phyloP scores from a whole-genome alignment of 2,888 invertebrate genomes.

The Cheilosia impressa region DNA sequence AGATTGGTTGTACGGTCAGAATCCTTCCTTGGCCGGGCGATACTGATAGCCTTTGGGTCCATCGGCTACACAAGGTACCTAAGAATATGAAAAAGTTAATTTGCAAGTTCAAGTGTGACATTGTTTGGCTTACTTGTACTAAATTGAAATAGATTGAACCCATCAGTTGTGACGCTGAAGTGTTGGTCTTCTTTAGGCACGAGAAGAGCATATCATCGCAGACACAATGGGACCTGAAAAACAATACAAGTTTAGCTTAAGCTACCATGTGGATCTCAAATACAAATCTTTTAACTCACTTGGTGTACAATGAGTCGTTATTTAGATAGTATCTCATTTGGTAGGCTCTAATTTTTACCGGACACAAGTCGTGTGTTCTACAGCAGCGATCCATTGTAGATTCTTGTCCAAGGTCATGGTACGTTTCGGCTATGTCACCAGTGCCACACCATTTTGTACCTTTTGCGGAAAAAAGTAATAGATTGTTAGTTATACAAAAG shows the following conservation, averaged over 20 bases:
- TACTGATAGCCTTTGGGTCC: conserved; percentile 79
- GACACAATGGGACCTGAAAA: conserved; percentile 90
- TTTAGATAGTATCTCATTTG: conserved; percentile 90
- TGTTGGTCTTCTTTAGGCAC: conserved; percentile 90
- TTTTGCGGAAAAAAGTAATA: conserved; percentile 83
- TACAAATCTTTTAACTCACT: conserved; percentile 84
- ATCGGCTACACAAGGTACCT: conserved; percentile 82
- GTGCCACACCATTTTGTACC: conserved; percentile 97
- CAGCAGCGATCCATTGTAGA: conserved; percentile 92
- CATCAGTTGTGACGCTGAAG: conserved; percentile 89
- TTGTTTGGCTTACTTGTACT: conserved; percentile 86
- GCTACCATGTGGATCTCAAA: background rate
- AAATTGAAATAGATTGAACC: conserved; percentile 94
- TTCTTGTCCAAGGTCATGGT: conserved; percentile 92
- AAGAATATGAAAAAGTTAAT: conserved; percentile 13
- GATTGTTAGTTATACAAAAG: too few species aligned
- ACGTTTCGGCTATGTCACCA: conserved; percentile 93
- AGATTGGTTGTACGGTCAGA: conserved; percentile 74
- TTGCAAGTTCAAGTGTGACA: background rate
- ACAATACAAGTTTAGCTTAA: background rate
- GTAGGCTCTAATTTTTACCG: conserved; percentile 88
- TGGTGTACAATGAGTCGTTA: conserved; percentile 93
- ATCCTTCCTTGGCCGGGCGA: conserved; percentile 82
- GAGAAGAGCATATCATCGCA: conserved; percentile 93
- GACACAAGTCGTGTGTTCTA: conserved; percentile 95